Percentiles rank a stretch among this genome's conserved stretches.
phyloP scores from a whole-genome alignment of 2,113 vertebrate genomes.

The Dunckerocampus dactyliophorus region DNA sequence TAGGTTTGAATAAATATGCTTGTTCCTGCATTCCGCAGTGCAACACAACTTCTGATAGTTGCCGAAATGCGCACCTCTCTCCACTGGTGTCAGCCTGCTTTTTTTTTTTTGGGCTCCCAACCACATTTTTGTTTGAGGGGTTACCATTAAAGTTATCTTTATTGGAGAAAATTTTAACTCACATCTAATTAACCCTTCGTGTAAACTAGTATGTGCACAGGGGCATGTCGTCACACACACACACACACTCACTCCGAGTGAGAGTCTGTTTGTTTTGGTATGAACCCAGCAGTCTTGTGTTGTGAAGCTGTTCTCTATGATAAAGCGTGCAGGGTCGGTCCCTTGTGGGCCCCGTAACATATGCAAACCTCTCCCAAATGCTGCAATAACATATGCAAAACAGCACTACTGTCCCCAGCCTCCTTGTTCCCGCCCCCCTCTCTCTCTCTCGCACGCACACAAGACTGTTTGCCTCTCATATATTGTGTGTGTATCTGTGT shows the following conservation, averaged over 20 bases:
- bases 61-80: too few relatives aligned
- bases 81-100: too few relatives aligned
- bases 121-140: too few relatives aligned
- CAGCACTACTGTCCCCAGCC: constrained; percentile 44
- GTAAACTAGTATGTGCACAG: too few relatives aligned
- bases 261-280: constrained; percentile 52
- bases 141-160: too few relatives aligned
- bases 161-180: too few relatives aligned
- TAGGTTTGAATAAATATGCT: too few relatives aligned
- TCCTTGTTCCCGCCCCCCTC: constrained; percentile 30
- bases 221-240: background rate
- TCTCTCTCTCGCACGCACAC: constrained; percentile 24
- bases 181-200: too few relatives aligned
- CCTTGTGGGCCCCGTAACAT: constrained; percentile 62
- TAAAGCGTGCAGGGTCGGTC: constrained; percentile 57
- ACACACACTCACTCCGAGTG: constrained; percentile 19
- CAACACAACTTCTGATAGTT: too few relatives aligned
- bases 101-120: too few relatives aligned
- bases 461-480: constrained; percentile 46
- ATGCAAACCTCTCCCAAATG: constrained; percentile 64
- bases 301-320: constrained; percentile 57
- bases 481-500: constrained; percentile 46
- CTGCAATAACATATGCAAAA: constrained; percentile 69
- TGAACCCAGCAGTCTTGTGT: constrained; percentile 42
- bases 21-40: too few relatives aligned